Evolutionary conservation across 2,888 invertebrate species (phyloP), one percentile per base, ranked within the genome.

Genomic region (Endomychus coccineus): DNA sequence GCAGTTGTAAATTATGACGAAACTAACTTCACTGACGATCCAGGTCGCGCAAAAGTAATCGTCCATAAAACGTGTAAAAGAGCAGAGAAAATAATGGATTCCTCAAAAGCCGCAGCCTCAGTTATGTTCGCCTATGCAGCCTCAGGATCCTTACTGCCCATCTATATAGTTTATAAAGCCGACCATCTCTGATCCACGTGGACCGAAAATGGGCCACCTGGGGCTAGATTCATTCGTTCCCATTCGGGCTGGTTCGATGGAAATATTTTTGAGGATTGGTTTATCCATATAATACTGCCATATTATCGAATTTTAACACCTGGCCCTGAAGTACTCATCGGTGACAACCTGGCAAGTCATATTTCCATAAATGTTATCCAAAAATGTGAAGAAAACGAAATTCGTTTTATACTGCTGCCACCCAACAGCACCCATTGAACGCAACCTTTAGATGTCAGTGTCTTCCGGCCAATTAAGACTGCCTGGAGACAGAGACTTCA

Each of bases 11-110:
- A 44, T 28, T 43, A 47, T 25, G 44, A 42, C 17, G 44, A 45
- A 22, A 45, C 44, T 10, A 44, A 43, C 27, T 40, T 48, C 22
- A 41, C 38, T 6, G 40, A 43, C 25, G 45, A 45, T 34, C 43
- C 42, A 11, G 43, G 43, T 4, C 35, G 39, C n/a, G 16, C 33
- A 16, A 45, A 45, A 34, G 39, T 42, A 9, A 30, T 44, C 21
- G 39, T 42, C 13, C 31, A 39, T 25, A 25, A 17, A 19, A 27
- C 17, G 12, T 34, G 34, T 28, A 52, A 52, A 38, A 46, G 54
- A 34, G 58, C 57, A 14, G 38, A 42, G 11, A 55, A 55, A 21
- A 25, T 43, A 10, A 38, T 44, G 28, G 43, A 43, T 32, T 33
- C 39, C 22, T 42, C 37, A 16, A 44, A 44, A 31, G 33, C 34